Conservation (phyloP, 1,140 invertebrate genomes). For the Drosophila subpulchrella region DNA sequence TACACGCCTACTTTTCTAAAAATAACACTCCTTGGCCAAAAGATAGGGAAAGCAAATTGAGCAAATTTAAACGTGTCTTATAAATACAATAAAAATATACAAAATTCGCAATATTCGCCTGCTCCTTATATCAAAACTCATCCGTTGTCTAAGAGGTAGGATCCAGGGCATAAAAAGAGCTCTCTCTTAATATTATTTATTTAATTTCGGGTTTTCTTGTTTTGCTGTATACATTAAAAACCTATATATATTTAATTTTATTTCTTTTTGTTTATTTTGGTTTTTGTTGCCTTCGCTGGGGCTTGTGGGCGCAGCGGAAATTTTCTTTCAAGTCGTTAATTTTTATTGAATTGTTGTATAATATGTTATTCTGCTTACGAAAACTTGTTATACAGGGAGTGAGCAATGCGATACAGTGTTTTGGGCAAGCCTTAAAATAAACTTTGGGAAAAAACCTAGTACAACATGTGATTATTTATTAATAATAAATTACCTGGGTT, state of each 20-base stretch:
- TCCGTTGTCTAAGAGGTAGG: conserved; percentile 14
- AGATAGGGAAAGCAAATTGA: conserved; percentile 35
- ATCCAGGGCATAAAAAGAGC: conserved; percentile 24
- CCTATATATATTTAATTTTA: conserved; percentile 39
- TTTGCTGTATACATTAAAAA: conserved; percentile 31
- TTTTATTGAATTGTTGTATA: conserved; percentile 74
- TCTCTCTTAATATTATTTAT: conserved; percentile 42
- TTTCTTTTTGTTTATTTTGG: conserved; percentile 54
- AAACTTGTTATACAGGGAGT: conserved; percentile 41
- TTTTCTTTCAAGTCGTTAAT: conserved; percentile 69
- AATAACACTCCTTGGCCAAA: conserved; percentile 37
- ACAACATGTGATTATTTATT: not conserved
- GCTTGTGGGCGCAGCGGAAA: conserved; percentile 62
- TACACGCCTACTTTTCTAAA: conserved; percentile 67
- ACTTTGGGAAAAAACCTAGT: not conserved
- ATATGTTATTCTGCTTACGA: conserved; percentile 45
- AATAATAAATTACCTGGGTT: too few species aligned
- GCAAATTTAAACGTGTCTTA: conserved; percentile 62
- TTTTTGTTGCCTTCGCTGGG: conserved; percentile 42
- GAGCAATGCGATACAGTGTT: conserved; percentile 8
- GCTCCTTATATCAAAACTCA: conserved; percentile 21
- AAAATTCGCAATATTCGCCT: conserved; percentile 17
- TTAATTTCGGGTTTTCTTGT: conserved; percentile 27
- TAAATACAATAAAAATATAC: conserved; percentile 60
- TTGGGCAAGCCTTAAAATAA: not conserved